These are phyloP conservation scores for Triplophysa siluroides DNA, from an alignment of 2,113 vertebrate species.

Conservation along the genomic window DNA sequence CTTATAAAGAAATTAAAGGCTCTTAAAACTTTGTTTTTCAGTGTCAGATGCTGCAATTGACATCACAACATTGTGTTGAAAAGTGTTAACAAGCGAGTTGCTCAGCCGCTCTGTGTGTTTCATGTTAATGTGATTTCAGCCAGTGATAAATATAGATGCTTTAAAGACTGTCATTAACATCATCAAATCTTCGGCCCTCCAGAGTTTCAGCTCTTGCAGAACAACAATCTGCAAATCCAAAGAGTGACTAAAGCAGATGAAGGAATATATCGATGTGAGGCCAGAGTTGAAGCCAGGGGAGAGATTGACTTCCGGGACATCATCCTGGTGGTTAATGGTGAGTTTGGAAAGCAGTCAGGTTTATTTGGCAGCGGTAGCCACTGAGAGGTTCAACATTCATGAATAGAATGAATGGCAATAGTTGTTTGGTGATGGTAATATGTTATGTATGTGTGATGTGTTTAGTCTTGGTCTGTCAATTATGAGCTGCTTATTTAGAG, in stretches of 20 bases:
- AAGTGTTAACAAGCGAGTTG: constrained; percentile 4
- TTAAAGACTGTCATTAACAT: constrained; percentile 15
- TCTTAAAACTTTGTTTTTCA: not conserved
- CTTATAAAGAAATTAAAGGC: not conserved
- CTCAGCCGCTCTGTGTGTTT: not conserved
- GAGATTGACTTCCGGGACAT: constrained; percentile 98
- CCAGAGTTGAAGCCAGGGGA: constrained; percentile 93
- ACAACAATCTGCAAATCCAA: constrained; percentile 95
- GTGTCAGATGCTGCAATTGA: not conserved
- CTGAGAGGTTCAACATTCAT: not conserved
- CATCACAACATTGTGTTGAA: not conserved
- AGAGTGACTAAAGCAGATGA: constrained; percentile 94
- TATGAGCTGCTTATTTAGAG: too few relatives aligned
- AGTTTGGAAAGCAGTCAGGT: constrained; percentile 60
- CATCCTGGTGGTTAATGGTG: constrained; percentile 93
- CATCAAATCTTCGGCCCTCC: constrained; percentile 43
- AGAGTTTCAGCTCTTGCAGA: constrained; percentile 88
- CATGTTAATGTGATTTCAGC: constrained; percentile 15
- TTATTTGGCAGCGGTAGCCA: not conserved
- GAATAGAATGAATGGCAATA: not conserved
- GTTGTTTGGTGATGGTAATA: not conserved
- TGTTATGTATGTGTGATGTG: too few relatives aligned
- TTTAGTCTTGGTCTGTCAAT: too few relatives aligned
- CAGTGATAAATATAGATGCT: constrained; percentile 6
- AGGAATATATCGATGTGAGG: constrained; percentile 96